Evolutionary conservation across 2,888 invertebrate species (phyloP), one percentile per base, ranked within the genome.

Genomic region (Margaritifera margaritifera): DNA sequence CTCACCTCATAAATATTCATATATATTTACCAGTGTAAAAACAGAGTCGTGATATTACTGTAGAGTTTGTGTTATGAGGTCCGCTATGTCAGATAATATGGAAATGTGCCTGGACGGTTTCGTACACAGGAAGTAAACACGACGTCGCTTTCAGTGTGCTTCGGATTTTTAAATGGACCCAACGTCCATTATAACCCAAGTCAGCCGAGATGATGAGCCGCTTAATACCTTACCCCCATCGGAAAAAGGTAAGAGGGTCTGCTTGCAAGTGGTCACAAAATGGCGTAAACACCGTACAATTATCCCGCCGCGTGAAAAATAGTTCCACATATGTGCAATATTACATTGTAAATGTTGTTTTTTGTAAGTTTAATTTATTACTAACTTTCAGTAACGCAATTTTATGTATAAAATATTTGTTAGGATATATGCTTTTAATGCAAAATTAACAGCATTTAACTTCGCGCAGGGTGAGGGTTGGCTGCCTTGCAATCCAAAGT

Each of bases 131-230:
- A 71, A 74, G 66, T 75, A 75, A 76, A 73, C 75, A 81, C 81
- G 80, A 80, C 80, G 75, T 74, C 82, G 79, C 75, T 72, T 71
- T 75, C 72, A 72, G 72, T 56, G 60, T 75, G 60, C 68, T 64
- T 68, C 70, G 74, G 74, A 65, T 67, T 74, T 80, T 80, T 87
- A 85, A 77, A 87, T 87, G 97, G 97, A 97, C 96, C 96, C 95
- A 94, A 95, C 96, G 95, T 97, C 96, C 95, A 96, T 97, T 93
- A 97, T 97, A 92, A 96, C 96, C 92, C 96, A 96, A 94, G 97
- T 96, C 93, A 95, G 95, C 93, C 94, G 96, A 93, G 96, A 97
- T 94, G 96, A 96, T 94, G 96, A 96, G 92, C 95, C 95, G 93
- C 93, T 95, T 92, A 95, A 95, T 93, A 95, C 94, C 92, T 94